Conservation (phyloP, 2,797 vertebrate genomes). For the Miopithecus talapoin region DNA sequence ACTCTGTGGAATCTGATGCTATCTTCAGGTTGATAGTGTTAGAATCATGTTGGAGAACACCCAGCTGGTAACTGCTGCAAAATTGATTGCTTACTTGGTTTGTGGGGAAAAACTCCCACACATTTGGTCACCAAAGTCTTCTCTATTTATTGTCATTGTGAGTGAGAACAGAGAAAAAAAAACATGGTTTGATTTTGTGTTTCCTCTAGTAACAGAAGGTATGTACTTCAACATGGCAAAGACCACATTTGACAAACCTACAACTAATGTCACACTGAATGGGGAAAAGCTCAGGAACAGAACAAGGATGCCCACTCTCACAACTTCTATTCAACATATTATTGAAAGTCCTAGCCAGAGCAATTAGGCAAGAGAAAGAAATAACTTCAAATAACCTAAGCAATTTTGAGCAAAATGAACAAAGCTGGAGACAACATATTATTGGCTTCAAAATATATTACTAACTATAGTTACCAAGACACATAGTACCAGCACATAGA, state of each 20-base stretch:
- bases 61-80: background rate
- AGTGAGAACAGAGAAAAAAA: background rate
- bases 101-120: background rate
- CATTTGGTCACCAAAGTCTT: background rate
- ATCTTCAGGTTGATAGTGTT: background rate
- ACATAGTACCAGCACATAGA: background rate
- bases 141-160: background rate
- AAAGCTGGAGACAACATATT: background rate
- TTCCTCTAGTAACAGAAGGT: background rate
- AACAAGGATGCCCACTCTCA: background rate
- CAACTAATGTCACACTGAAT: background rate
- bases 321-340: background rate
- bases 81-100: background rate
- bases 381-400: background rate
- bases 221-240: background rate
- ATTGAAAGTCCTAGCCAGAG: background rate
- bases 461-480: background rate
- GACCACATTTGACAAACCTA: background rate
- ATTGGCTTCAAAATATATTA: background rate
- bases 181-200: background rate
- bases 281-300: background rate
- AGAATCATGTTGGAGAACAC: background rate
- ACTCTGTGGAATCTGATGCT: background rate
- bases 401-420: background rate
- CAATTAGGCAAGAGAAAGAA: too few relatives aligned